Base-by-base conservation (phyloP, 2,113 vertebrate genomes). In the Barnardius zonarius region DNA sequence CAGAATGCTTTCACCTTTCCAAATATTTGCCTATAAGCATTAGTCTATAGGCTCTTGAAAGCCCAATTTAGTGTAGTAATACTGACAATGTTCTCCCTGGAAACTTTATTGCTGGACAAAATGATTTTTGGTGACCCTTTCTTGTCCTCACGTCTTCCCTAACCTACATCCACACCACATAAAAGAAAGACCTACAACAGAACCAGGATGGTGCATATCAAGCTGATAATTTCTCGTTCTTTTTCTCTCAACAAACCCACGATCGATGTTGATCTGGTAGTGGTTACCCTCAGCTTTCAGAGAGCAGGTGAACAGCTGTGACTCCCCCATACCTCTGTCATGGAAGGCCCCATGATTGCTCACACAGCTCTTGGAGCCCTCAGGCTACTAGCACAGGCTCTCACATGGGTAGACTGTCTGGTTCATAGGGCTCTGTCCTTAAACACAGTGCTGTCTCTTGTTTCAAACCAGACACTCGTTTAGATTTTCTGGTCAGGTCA, bases 241-340 rank as follows among this genome's bases (percentile, higher is more conserved):
- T 83, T 39, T 39, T 17, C 43, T 51, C 17, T 59, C 9, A 59
- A 39, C 11, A 43, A 69, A 52, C 16, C 19, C 54, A 66, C 35
- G n/a, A 5, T 3, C 1, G 0, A 1, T 6, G 8, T 1, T 22
- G 57, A 43, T n/a, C 22, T 72, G 22, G 20, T 22, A 82, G 35
- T 0, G 3, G 68, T 46, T 49, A 13, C 16, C 16, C 11, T 9
- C 24, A 8, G 19, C 2, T 2, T 15, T 52, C 33, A 64, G n/a
- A 46, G 30, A 17, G 23, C 19, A 73, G 35, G 9, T 55, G 39
- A 39, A 23, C 30, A 35, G 37, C 35, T 25, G 10, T 66, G 66
- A 54, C 25, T 68, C 14, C 8, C 18, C 10, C 4, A 19, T 2
- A 2, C 8, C 14, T 61, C 52, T 22, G 41, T 18, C 25, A 33